Evolutionary conservation across 2,888 invertebrate genomes (phyloP).

Genomic region (Zonitis immaculata): DNA sequence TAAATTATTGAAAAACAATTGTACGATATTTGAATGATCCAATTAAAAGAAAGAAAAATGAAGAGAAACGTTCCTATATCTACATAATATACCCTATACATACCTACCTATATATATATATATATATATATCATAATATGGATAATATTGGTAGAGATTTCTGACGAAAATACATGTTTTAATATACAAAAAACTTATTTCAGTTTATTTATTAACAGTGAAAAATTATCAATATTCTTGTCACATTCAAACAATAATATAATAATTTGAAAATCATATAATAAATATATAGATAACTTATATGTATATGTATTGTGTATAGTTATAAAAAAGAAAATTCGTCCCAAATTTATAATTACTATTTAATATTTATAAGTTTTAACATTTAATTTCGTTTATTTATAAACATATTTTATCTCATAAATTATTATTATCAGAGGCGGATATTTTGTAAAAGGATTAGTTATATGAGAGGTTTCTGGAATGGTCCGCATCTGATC

Average conservation of each 20-base stretch:
- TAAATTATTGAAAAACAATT: neutral
- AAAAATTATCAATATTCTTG: neutral
- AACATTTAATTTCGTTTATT: neutral
- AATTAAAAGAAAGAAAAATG: neutral
- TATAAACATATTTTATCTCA: neutral
- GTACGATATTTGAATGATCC: neutral
- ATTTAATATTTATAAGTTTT: neutral
- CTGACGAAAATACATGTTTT: neutral
- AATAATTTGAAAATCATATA: neutral
- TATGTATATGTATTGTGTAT: too few species aligned
- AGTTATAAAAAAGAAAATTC: neutral
- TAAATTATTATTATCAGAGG: neutral
- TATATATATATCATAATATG: too few species aligned
- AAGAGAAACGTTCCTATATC: too few species aligned
- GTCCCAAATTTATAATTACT: neutral
- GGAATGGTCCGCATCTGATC: neutral
- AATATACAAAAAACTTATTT: neutral
- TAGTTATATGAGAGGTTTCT: neutral
- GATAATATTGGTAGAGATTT: too few species aligned
- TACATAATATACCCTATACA: too few species aligned
- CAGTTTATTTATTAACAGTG: neutral
- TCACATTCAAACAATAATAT: neutral
- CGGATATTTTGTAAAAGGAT: neutral
- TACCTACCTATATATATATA: too few species aligned
- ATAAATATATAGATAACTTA: too few species aligned